A percentile compares a stretch with the other conserved stretches of the same genome.
These are phyloP conservation scores for Lumbricus terrestris DNA, from an alignment of 2,888 invertebrate species.

Conservation along the genomic window DNA sequence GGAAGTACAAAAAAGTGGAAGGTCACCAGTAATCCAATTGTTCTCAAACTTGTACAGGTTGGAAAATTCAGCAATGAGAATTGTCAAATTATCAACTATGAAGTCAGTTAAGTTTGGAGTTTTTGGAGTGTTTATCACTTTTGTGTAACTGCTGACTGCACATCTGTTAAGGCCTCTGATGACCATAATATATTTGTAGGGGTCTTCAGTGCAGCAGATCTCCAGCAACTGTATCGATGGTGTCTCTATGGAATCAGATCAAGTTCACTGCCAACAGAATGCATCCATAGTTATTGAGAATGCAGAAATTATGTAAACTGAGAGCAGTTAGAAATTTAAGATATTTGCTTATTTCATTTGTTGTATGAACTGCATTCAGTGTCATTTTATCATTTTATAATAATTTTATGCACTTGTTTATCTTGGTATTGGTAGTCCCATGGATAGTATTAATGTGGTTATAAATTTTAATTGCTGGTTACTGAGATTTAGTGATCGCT, in stretches of 20 bases:
- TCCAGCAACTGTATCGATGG: constrained; percentile 50
- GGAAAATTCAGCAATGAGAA: too few species aligned
- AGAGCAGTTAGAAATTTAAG: background rate
- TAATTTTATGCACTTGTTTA: background rate
- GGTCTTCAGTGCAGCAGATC: constrained; percentile 42
- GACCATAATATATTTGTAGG: background rate
- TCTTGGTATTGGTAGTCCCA: background rate
- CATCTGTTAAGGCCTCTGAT: background rate
- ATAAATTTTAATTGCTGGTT: background rate
- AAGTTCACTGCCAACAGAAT: background rate
- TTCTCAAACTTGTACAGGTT: too few species aligned
- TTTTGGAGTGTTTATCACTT: too few species aligned
- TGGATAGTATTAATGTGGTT: background rate
- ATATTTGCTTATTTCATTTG: background rate
- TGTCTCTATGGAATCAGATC: constrained; percentile 47
- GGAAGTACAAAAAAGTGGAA: too few species aligned
- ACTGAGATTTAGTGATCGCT: background rate
- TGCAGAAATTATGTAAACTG: background rate
- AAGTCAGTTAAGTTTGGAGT: too few species aligned
- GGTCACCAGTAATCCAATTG: too few species aligned
- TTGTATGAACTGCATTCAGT: background rate
- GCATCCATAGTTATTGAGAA: background rate
- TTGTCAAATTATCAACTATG: too few species aligned
- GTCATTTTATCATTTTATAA: background rate
- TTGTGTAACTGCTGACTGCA: too few species aligned